A percentile compares a stretch with the other conserved stretches of the same genome.
These are phyloP conservation scores for Calliopum simillimum DNA, from an alignment of 2,888 invertebrate species.

Conservation along the genomic window DNA sequence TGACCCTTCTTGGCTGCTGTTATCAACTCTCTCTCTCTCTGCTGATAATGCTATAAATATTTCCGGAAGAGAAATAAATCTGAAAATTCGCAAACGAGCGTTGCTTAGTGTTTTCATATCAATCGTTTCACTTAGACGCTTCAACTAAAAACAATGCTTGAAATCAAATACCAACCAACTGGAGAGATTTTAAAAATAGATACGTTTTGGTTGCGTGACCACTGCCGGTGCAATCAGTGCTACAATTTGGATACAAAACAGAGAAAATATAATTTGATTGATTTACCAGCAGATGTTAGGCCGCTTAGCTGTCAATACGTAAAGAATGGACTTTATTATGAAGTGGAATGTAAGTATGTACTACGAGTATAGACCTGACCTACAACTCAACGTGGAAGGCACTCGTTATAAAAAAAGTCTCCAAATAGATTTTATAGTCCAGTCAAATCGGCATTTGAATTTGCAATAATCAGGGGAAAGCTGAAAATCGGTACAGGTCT, in stretches of 20 bases:
- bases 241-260: slow-evolving; percentile 73
- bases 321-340: slow-evolving; percentile 58
- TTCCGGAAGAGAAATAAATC: no score
- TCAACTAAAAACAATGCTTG: slow-evolving; percentile 46
- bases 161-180: slow-evolving; percentile 47
- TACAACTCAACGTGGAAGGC: slow-evolving; percentile 46
- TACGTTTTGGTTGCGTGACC: slow-evolving; percentile 66
- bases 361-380: no score
- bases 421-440: no score
- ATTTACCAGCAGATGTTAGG: slow-evolving; percentile 69
- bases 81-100: no score
- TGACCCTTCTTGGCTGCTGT: no score
- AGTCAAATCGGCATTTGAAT: no score
- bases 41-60: no score
- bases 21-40: no score
- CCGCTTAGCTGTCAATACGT: slow-evolving; percentile 61
- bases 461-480: no score
- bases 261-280: slow-evolving; percentile 71
- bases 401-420: slow-evolving; percentile 50
- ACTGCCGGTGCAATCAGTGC: slow-evolving; percentile 71
- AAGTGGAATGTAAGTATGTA: slow-evolving; percentile 71
- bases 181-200: slow-evolving; percentile 51
- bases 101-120: no score
- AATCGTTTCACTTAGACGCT: no score
- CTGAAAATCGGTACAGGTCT: no score